These are phyloP conservation scores for Petroica traversi DNA, from an alignment of 2,113 vertebrate genomes.

Conservation along the genomic window DNA sequence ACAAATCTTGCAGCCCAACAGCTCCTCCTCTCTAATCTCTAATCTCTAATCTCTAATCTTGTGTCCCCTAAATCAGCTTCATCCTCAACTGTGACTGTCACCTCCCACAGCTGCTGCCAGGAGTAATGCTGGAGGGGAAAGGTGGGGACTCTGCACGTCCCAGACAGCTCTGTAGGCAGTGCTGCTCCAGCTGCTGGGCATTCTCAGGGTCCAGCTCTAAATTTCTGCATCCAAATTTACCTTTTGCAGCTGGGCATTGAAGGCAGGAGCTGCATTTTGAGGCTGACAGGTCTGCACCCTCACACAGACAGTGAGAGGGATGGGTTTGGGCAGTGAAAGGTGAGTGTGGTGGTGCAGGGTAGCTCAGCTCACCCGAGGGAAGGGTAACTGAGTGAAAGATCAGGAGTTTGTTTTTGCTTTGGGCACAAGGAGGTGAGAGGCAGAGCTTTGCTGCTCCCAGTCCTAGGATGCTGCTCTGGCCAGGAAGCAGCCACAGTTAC, in stretches of 20 bases:
- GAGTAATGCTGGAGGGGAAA: background rate
- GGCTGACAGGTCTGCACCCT: background rate
- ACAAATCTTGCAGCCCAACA: background rate
- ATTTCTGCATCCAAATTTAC: background rate
- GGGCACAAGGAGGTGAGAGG: background rate
- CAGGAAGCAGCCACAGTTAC: background rate
- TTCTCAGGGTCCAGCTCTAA: background rate
- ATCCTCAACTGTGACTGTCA: background rate
- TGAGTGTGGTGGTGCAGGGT: too few relatives aligned
- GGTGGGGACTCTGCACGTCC: background rate
- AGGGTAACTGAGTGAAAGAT: fast-evolving
- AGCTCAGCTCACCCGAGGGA: background rate
- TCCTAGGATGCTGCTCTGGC: background rate
- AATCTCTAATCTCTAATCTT: background rate
- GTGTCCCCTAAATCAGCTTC: background rate
- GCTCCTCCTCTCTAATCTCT: background rate
- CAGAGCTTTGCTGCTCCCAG: background rate
- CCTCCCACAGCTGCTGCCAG: background rate
- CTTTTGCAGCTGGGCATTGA: background rate
- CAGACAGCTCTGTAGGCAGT: background rate
- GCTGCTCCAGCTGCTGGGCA: background rate
- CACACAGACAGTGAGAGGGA: background rate
- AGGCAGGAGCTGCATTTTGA: background rate
- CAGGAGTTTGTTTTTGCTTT: background rate
- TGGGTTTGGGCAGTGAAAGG: background rate